Evolutionary conservation across 2,888 invertebrate genomes (phyloP), one percentile per base, ranked within the genome.

Genomic region (Ophion costatus): DNA sequence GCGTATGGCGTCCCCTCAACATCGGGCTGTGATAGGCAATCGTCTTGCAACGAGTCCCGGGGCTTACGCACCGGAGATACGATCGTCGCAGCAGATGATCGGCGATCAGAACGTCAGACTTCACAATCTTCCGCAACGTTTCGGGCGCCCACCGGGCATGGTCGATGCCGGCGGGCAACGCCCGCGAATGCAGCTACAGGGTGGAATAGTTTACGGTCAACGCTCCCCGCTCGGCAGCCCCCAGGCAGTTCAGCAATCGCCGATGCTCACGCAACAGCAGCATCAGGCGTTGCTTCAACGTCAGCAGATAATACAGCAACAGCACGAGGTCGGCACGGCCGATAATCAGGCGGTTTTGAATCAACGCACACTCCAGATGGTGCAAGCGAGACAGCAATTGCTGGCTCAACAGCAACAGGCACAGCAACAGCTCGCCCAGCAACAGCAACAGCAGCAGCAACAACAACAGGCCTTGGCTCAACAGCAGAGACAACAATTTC

Each of bases 1-100:
- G 20, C 92, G 95, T 78, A 95, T 95, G 95, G 94, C 95, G 3
- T 95, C 95, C 17, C 95, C 95, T 0, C 95, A 95, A 88, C 95
- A 95, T 89, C 93, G 95, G 70, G 90, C 93, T 0, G 91, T 92
- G 0, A 91, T 93, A 2, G 91, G 90, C 2, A 92, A 92, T 17
- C 91, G 95, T 81, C 93, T 95, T n/a, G 94, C 95, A 0, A 95
- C 95, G 0, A 95, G 95, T 91, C 95, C 95, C 2, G 94, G 94
- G 4, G 89, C 91, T 1, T 93, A 92, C 20, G 88, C 91, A 5
- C 88, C 87, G 57, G 89, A 89, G 22, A 84, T 86, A 20, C 90
- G 93, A 51, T 89, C 87, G 59, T 85, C 90, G 0, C 92, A 94
- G 85, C 94, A 94, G 87, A 93, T 93, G 4, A 92, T 93, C 22